Percentiles rank a stretch among this genome's conserved stretches.
Evolutionary conservation across 2,888 invertebrate genomes (phyloP).

Genomic region (Platycnemis pennipes): DNA sequence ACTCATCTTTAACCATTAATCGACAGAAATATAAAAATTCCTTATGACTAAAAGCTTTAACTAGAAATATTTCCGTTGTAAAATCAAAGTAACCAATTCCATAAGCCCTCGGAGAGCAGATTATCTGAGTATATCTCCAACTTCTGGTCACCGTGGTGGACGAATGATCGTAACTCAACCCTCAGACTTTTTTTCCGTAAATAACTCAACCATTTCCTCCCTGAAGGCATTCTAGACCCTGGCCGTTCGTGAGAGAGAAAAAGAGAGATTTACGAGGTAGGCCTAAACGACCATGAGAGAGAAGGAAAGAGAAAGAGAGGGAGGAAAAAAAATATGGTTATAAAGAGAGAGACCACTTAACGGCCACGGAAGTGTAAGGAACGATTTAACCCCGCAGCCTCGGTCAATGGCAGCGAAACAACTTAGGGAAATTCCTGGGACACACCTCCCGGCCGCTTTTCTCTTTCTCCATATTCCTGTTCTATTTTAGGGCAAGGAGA

Average conservation of each 20-base stretch:
- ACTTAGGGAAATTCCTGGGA: slow-evolving; percentile 12
- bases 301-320: neutral
- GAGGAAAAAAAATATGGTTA: neutral
- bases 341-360: neutral
- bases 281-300: neutral
- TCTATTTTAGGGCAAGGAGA: neutral
- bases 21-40: no score
- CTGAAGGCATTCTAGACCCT: neutral
- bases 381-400: neutral
- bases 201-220: neutral
- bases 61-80: no score
- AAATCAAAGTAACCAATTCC: neutral
- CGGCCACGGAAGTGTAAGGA: neutral
- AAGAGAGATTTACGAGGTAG: slow-evolving; percentile 23
- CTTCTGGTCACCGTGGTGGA: neutral
- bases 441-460: neutral
- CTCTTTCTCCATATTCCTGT: no score
- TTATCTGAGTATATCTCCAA: neutral
- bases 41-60: no score
- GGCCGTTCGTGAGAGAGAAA: neutral
- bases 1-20: no score
- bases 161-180: neutral
- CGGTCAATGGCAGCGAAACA: slow-evolving; percentile 31
- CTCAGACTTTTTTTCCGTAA: neutral
- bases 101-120: neutral